Percentiles rank a stretch among this genome's conserved stretches.
These are phyloP conservation scores for Drosophila heteroneura DNA, from an alignment of 2,888 invertebrate genomes.

Conservation along the genomic window DNA sequence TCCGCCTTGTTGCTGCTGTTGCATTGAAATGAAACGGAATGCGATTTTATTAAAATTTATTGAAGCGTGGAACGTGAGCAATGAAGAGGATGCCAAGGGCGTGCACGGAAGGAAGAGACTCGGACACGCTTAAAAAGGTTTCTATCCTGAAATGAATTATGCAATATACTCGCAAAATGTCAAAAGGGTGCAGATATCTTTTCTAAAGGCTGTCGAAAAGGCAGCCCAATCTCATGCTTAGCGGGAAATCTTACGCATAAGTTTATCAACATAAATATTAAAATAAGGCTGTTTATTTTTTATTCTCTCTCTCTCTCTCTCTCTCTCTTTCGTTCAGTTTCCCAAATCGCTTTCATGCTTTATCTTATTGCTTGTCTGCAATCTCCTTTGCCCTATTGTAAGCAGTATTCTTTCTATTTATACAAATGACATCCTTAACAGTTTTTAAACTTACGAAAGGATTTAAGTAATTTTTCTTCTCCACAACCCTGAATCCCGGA, in stretches of 20 bases:
- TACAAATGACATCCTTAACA: not conserved
- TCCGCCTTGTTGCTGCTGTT: conserved; percentile 13
- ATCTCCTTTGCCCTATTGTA: not conserved
- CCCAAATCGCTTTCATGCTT: not conserved
- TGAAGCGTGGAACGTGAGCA: conserved; percentile 34
- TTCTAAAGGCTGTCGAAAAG: not conserved
- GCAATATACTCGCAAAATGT: not conserved
- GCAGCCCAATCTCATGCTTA: conserved; percentile 3
- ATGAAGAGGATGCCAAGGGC: conserved; percentile 14
- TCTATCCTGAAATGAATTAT: conserved; percentile 29
- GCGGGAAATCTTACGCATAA: conserved; percentile 3
- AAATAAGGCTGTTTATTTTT: conserved; percentile 2
- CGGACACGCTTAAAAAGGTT: conserved; percentile 25
- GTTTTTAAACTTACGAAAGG: conserved; percentile 21
- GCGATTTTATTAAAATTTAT: conserved; percentile 56
- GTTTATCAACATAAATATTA: conserved; percentile 14
- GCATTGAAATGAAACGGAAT: conserved; percentile 51
- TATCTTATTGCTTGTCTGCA: not conserved
- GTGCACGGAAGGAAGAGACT: conserved; percentile 15
- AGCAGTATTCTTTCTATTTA: not conserved
- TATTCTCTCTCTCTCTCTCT: too few relatives aligned
- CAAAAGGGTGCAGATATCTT: not conserved
- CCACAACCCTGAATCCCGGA: conserved; percentile 29
- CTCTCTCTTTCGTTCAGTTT: not conserved
- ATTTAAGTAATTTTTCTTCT: conserved; percentile 15